These are phyloP conservation scores for Peromyscus polionotus DNA, from an alignment of 2,113 vertebrate genomes.

Conservation along the genomic window DNA sequence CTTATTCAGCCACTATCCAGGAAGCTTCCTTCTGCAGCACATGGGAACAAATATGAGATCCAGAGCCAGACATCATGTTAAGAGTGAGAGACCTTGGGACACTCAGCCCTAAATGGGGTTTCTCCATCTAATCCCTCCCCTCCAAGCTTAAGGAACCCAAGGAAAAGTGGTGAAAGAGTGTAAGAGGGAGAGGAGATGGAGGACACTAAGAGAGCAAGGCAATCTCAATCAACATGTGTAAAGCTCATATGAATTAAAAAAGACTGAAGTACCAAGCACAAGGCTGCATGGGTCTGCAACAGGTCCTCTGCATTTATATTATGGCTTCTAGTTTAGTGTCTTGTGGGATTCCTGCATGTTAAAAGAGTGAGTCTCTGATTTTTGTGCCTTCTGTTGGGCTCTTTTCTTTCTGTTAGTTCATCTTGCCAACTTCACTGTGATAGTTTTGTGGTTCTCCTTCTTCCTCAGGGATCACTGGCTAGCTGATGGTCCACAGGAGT, in stretches of 20 bases:
- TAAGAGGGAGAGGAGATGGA: background rate
- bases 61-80: background rate
- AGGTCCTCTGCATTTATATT: background rate
- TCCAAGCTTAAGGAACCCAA: background rate
- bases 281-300: background rate
- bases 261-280: background rate
- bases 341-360: background rate
- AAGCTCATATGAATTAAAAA: background rate
- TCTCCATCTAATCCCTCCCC: background rate
- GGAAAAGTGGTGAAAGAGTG: background rate
- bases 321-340: background rate
- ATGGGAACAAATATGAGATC: background rate
- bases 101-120: background rate
- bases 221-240: background rate
- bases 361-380: background rate
- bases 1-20: background rate
- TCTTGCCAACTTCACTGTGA: background rate
- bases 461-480: too few species aligned
- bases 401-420: background rate
- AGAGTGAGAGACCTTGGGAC: background rate
- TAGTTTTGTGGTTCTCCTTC: background rate
- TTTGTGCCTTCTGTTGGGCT: background rate
- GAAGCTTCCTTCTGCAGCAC: background rate
- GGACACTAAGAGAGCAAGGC: background rate
- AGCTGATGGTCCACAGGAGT: too few species aligned